Evolutionary conservation across 2,888 invertebrate genomes (phyloP), one percentile per base, ranked within the genome.

Genomic region (Aethes cnicana): DNA sequence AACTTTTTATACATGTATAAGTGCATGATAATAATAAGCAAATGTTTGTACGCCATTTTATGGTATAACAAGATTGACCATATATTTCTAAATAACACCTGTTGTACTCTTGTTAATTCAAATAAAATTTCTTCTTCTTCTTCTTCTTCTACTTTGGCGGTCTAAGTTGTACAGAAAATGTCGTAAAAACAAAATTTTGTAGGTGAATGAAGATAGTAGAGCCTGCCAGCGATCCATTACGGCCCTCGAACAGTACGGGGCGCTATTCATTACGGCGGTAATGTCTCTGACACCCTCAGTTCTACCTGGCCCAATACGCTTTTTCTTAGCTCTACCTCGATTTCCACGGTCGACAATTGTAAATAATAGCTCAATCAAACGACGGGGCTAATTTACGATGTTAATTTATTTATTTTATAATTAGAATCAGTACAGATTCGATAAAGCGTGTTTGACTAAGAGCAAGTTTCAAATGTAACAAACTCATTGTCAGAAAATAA

Each of bases 201-300:
- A 9, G 36, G 30, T 17, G 21, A 25, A 39, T 9, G 21, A 52
- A 58, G 44, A 53, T 53, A 47, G 44, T 37, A 52, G 50, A 54
- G 59, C 60, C 66, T 62, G 57, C 58, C 56, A 62, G 59, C 61
- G 64, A 64, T 73, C 71, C 68, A 72, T 69, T 72, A 70, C 66
- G 59, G 59, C 61, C 64, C 62, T 66, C 55, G 60, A 68, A 69
- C 66, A 63, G 63, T 56, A 59, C 41, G 44, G 61, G 58, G 65
- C 57, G 59, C 65, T 61, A 72, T 74, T 72, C 68, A 71, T 71
- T 72, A 66, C 62, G 53, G 62, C 44, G 60, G 57, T 59, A 55
- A 54, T 62, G 59, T 59, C 64, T 50, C 46, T 59, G 60, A 63
- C 64, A 57, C 56, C 52, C 52, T 49, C 53, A 46, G 60, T 58